Conservation (phyloP, 2,888 invertebrate genomes). For the Nymphalis c-album region DNA sequence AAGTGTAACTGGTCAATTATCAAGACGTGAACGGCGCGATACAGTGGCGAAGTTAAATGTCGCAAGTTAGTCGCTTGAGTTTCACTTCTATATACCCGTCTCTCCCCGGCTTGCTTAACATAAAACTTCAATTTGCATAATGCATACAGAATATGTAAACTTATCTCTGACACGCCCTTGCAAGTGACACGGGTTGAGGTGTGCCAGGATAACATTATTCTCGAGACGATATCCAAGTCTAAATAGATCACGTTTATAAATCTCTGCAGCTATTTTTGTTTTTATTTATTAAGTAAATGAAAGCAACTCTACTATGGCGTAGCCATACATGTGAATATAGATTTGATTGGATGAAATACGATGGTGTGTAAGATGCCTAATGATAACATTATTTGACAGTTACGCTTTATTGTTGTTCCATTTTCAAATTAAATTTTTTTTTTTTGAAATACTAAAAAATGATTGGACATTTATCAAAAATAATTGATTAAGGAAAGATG, state of each 20-base stretch:
- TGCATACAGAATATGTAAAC: constrained; percentile 80
- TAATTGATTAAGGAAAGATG: constrained; percentile 3
- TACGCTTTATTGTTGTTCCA: no score
- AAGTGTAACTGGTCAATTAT: not conserved
- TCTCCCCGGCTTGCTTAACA: constrained; percentile 63
- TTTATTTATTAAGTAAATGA: not conserved
- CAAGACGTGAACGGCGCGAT: constrained; percentile 33
- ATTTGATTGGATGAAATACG: no score
- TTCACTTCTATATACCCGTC: constrained; percentile 34
- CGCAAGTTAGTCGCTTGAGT: constrained; percentile 39
- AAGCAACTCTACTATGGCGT: no score
- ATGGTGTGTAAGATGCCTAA: no score
- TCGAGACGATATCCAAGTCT: constrained; percentile 73
- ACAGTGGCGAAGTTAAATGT: constrained; percentile 60
- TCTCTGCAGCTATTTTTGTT: constrained; percentile 34
- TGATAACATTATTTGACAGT: no score
- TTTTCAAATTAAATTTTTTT: no score
- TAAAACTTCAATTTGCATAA: constrained; percentile 81
- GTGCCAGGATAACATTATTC: constrained; percentile 79
- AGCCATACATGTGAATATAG: no score
- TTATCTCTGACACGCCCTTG: constrained; percentile 78
- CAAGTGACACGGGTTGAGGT: constrained; percentile 74
- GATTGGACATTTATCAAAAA: not conserved
- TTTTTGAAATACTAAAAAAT: not conserved
- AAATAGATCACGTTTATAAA: constrained; percentile 75